Conservation (phyloP, 2,888 invertebrate genomes). For the Thera obeliscata region DNA sequence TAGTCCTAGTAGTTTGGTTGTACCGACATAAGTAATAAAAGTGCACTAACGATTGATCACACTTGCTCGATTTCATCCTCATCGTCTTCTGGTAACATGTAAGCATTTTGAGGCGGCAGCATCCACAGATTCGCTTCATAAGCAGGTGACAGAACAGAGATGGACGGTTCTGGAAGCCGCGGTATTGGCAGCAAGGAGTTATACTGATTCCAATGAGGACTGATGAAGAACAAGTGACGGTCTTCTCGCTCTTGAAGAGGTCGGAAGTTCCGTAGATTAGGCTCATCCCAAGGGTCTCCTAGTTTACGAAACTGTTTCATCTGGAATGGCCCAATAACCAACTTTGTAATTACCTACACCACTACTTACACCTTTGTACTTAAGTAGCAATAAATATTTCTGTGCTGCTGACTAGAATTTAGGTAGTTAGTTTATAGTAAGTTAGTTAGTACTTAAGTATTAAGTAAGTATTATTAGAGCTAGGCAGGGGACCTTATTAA, state of each 20-base stretch:
- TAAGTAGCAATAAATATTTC: too few relatives aligned
- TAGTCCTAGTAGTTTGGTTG: too few relatives aligned
- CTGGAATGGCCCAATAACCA: constrained; percentile 53
- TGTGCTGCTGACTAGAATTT: too few relatives aligned
- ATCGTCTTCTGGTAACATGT: constrained; percentile 54
- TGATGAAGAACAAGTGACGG: constrained; percentile 81
- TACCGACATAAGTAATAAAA: neutral
- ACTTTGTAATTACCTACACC: neutral
- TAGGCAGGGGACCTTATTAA: too few relatives aligned
- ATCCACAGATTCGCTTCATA: constrained; percentile 63
- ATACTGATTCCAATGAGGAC: constrained; percentile 78
- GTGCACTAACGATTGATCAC: neutral
- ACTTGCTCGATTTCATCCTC: constrained; percentile 13
- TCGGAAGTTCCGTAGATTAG: constrained; percentile 81
- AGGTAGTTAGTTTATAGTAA: too few relatives aligned
- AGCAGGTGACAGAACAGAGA: constrained; percentile 65
- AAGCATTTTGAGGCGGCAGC: constrained; percentile 67
- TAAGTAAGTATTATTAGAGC: too few relatives aligned
- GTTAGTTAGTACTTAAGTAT: too few relatives aligned
- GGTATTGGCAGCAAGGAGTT: constrained; percentile 78
- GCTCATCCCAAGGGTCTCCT: constrained; percentile 78
- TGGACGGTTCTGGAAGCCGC: constrained; percentile 64
- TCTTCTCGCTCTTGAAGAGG: constrained; percentile 70
- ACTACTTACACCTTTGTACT: neutral
- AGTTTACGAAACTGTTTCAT: constrained; percentile 83